phyloP scores from a whole-genome alignment of 2,797 vertebrate genomes.

The Acestrorhynchus altus region DNA sequence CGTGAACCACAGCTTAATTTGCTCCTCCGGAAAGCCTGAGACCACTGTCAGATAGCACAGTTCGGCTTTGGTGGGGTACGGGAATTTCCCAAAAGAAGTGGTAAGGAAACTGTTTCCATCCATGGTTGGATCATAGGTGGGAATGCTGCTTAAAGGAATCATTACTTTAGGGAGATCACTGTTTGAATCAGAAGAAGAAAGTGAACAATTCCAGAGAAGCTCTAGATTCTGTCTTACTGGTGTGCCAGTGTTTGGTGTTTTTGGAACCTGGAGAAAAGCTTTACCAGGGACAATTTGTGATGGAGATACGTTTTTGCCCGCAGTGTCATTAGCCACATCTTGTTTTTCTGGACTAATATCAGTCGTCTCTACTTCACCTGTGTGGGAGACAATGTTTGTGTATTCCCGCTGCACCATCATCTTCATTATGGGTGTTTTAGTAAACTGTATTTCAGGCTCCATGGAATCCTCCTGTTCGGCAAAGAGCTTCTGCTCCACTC shows the following conservation, averaged over 20 bases:
- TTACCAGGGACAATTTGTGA: slow-evolving; percentile 79
- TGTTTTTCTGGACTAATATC: slow-evolving; percentile 67
- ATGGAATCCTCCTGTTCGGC: slow-evolving; percentile 73
- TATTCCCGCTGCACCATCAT: slow-evolving; percentile 91
- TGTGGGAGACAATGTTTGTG: slow-evolving; percentile 91
- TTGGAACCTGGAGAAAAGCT: slow-evolving; percentile 85
- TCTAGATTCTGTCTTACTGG: slow-evolving; percentile 80
- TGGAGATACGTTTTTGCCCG: slow-evolving; percentile 32
- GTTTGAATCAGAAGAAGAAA: slow-evolving; percentile 69
- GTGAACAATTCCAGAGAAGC: slow-evolving; percentile 47
- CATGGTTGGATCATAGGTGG: slow-evolving; percentile 94
- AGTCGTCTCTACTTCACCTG: slow-evolving; percentile 83
- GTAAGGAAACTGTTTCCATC: slow-evolving; percentile 98
- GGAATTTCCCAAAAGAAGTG: slow-evolving; percentile 97
- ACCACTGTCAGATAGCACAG: slow-evolving; percentile 98
- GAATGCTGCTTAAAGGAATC: slow-evolving; percentile 99
- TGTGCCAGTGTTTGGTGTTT: slow-evolving; percentile 83
- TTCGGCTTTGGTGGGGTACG: slow-evolving; percentile 97
- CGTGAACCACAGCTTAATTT: slow-evolving; percentile 99
- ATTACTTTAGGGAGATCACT: slow-evolving; percentile 97
- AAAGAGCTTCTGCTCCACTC: slow-evolving; percentile 88
- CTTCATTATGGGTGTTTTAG: slow-evolving; percentile 96
- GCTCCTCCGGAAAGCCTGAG: slow-evolving; percentile 96
- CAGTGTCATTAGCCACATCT: slow-evolving; percentile 57
- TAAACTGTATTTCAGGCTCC: slow-evolving; percentile 89